Base-by-base conservation (phyloP, 1,140 invertebrate species). In the Hydropsyche tenuis region DNA sequence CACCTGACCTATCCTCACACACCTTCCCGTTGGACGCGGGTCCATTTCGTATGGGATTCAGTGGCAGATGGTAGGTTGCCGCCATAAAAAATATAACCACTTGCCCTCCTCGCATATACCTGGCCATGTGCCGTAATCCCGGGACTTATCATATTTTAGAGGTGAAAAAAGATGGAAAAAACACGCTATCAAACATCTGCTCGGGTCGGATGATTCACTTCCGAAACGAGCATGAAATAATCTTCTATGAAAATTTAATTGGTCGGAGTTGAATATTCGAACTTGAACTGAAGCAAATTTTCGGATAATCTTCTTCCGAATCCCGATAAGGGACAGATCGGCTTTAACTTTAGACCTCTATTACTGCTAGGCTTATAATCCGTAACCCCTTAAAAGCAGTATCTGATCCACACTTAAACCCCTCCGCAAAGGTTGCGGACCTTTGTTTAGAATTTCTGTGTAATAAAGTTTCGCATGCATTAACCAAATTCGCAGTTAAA, bases 1-100 rank as follows among this genome's bases (percentile, higher is more conserved):
- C 63, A 66, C 63, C 63, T 66, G 63, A 66, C 42, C 30, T 66
- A 45, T 66, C 63, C 63, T 45, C 30, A 63, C 60, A 66, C 60
- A 66, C 63, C 48, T 66, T 66, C 11, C 23, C 14, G 20, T 37
- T 37, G 60, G 20, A 27, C 22, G 22, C 60, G 11, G 14, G 2
- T 27, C 60, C 63, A n/a, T 43, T 66, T 43, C 5, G 30, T 66
- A 66, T 66, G 7, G 56, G 56, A 62, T 62, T 25, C 22, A 5
- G 42, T 45, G 18, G 63, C 63, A 66, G 63, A 42, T 66, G 48
- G 63, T 66, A n/a, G 11, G 42, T 12, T 16, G 23, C 11, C 7
- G 16, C 9, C 12, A 53, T 16, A 53, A 53, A 18, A 53, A 53
- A 66, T 37, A 66, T 37, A 37, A 66, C 27, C 42, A 66, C 42